These are phyloP conservation scores for Amphipoea oculea DNA, from an alignment of 2,888 invertebrate species.

Conservation along the genomic window DNA sequence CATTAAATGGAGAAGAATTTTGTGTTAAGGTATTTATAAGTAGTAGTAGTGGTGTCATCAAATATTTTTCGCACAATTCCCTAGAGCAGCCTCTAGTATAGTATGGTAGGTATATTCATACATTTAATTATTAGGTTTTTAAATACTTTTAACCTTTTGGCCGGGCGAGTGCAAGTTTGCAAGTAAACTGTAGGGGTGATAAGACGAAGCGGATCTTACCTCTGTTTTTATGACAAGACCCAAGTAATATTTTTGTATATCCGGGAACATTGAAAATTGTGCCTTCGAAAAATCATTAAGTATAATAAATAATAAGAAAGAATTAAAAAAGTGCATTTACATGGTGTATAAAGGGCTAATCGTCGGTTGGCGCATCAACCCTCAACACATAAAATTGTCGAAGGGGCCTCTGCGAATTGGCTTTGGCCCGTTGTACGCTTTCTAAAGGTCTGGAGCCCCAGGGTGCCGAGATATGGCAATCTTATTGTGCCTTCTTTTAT, in stretches of 20 bases:
- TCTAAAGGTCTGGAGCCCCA: too few relatives aligned
- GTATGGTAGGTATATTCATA: neutral
- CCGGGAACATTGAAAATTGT: neutral
- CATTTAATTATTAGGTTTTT: neutral
- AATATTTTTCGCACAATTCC: neutral
- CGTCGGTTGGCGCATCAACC: too few relatives aligned
- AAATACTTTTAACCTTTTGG: neutral
- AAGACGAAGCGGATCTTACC: neutral
- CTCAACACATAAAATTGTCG: too few relatives aligned
- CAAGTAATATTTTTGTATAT: neutral
- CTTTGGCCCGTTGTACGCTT: too few relatives aligned
- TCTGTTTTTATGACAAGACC: neutral
- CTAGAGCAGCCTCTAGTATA: neutral
- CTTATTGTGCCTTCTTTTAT: neutral
- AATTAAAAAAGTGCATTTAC: too few relatives aligned
- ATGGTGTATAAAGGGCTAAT: too few relatives aligned
- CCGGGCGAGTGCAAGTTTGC: slow-evolving; percentile 20
- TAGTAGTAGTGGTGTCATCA: neutral
- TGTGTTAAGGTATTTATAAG: neutral
- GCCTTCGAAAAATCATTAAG: neutral
- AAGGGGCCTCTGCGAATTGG: too few relatives aligned
- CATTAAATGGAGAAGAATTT: neutral
- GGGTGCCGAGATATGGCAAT: too few relatives aligned
- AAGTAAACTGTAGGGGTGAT: neutral
- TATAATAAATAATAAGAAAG: neutral